phyloP scores from a whole-genome alignment of 2,113 vertebrate species.

The Engystomops pustulosus region DNA sequence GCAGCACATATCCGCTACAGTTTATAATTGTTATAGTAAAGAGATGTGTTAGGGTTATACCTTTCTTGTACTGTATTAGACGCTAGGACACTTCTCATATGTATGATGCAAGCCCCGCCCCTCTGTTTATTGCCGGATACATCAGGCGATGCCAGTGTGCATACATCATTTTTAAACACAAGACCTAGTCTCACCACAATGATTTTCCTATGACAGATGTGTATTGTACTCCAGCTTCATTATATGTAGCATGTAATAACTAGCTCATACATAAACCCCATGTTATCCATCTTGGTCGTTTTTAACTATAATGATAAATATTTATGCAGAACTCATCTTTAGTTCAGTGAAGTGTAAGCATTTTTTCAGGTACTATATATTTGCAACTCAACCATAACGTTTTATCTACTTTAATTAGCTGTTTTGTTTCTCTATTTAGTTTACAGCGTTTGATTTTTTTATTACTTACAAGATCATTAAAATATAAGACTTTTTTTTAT shows the following conservation, averaged over 20 bases:
- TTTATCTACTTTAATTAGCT: conserved; percentile 1
- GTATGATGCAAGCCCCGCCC: no score
- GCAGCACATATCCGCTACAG: no score
- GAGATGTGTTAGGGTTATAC: no score
- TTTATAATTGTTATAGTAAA: no score
- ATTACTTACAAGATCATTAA: conserved; percentile 10
- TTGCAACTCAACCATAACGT: conserved; percentile 8
- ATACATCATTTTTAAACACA: no score
- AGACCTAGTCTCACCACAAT: not conserved
- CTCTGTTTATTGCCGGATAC: no score
- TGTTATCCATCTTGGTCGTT: not conserved
- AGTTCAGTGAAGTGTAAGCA: not conserved
- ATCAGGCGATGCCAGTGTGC: no score
- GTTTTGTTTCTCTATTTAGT: not conserved
- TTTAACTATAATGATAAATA: not conserved
- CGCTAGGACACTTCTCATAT: no score
- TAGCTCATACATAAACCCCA: no score
- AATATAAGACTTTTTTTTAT: conserved; percentile 32
- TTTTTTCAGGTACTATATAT: not conserved
- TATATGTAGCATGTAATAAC: not conserved
- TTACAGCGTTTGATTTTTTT: not conserved
- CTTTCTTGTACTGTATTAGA: no score
- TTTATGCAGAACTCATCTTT: no score
- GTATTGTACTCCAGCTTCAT: not conserved
- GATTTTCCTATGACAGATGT: not conserved